Conservation (phyloP, 2,888 invertebrate genomes). For the Crossocerus cetratus region DNA sequence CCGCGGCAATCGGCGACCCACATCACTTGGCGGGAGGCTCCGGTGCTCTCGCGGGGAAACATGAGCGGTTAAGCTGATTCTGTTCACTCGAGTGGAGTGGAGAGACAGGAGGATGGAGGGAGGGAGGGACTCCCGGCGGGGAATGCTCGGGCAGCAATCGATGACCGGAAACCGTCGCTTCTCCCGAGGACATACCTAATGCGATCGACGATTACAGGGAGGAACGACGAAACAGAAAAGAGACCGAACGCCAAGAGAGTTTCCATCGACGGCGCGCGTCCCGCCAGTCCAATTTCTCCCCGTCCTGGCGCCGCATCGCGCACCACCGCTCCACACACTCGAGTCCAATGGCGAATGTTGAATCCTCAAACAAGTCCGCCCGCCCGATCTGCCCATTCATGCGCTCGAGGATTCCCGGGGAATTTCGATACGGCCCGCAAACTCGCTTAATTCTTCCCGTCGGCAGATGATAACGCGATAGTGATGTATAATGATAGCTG, state of each 20-base stretch:
- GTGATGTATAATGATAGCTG: background rate
- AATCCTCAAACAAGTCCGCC: background rate
- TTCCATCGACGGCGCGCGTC: too few relatives aligned
- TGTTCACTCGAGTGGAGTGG: slow-evolving; percentile 25
- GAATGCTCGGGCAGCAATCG: slow-evolving; percentile 19
- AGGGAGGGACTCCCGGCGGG: slow-evolving; percentile 7
- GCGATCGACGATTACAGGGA: slow-evolving; percentile 35
- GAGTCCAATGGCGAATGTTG: too few relatives aligned
- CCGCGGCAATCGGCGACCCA: slow-evolving; percentile 40
- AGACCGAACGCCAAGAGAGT: too few relatives aligned
- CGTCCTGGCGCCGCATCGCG: background rate
- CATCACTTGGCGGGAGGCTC: slow-evolving; percentile 39
- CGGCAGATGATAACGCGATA: background rate
- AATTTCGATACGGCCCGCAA: background rate
- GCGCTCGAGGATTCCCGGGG: background rate
- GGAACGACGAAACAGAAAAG: too few relatives aligned
- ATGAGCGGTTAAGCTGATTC: slow-evolving; percentile 49
- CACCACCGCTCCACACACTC: background rate
- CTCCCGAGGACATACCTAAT: slow-evolving; percentile 44
- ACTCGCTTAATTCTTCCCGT: background rate
- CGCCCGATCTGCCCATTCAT: too few relatives aligned
- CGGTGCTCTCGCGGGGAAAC: slow-evolving; percentile 37
- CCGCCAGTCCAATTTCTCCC: background rate
- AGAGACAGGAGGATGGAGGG: slow-evolving; percentile 28
- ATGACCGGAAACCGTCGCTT: slow-evolving; percentile 46